Evolutionary conservation across 1,140 invertebrate species (phyloP).

Genomic region (Hyles euphorbiae): DNA sequence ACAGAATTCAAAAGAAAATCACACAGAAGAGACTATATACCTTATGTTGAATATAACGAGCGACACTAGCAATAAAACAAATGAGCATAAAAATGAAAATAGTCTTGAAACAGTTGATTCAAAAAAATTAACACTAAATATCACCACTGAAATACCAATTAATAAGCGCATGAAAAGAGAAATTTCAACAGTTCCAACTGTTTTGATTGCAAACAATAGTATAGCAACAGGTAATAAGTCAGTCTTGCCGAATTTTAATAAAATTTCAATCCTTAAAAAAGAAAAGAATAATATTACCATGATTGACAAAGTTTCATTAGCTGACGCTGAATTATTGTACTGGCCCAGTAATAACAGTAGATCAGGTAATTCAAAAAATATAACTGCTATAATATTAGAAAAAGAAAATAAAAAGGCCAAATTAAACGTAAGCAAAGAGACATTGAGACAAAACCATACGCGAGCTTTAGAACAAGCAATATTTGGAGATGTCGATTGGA

Average conservation of each 20-base stretch:
- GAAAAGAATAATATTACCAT: constrained; percentile 25
- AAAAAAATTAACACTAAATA: constrained; percentile 21
- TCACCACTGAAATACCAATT: constrained; percentile 17
- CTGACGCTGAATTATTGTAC: constrained; percentile 44
- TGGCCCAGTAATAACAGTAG: constrained; percentile 42
- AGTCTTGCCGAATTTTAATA: neutral
- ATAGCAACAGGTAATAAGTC: neutral
- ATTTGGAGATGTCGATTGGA: constrained; percentile 59
- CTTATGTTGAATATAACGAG: constrained; percentile 40
- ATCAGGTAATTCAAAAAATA: constrained; percentile 34
- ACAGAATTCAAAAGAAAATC: constrained; percentile 25
- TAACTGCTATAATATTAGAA: constrained; percentile 44
- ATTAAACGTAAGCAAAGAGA: constrained; percentile 43
- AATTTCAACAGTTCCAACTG: constrained; percentile 1
- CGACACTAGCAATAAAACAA: constrained; percentile 31
- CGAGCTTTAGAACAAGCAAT: constrained; percentile 48
- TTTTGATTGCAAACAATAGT: neutral
- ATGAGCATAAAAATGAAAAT: constrained; percentile 48
- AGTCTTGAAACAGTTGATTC: constrained; percentile 48
- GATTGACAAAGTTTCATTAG: constrained; percentile 20
- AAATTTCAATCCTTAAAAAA: constrained; percentile 14
- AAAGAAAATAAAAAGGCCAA: constrained; percentile 49
- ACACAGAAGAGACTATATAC: constrained; percentile 33
- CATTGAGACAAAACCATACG: constrained; percentile 41
- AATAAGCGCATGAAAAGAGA: constrained; percentile 29